Evolutionary conservation across 1,140 invertebrate genomes (phyloP).

Genomic region (Archegozetes longisetosus): DNA sequence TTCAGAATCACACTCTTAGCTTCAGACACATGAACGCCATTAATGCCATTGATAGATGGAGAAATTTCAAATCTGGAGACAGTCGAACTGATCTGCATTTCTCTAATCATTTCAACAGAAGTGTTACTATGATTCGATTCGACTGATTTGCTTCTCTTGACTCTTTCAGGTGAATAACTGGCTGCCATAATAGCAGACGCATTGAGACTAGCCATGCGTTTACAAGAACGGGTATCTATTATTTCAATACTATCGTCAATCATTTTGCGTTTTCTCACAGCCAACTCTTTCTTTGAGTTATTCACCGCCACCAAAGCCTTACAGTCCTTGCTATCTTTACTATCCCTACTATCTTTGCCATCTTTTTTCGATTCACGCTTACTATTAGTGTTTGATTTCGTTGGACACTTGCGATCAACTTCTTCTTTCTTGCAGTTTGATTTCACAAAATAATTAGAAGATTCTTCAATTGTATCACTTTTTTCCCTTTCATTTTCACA

Average conservation of each 20-base stretch:
- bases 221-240: slow-evolving; percentile 37
- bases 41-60: neutral
- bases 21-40: neutral
- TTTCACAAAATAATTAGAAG: neutral
- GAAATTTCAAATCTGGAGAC: neutral
- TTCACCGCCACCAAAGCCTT: neutral
- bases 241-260: slow-evolving; percentile 20
- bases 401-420: too few species aligned
- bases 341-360: too few species aligned
- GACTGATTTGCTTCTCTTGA: neutral
- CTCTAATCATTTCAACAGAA: neutral
- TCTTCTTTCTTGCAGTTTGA: neutral
- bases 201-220: slow-evolving; percentile 81
- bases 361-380: too few species aligned
- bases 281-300: neutral
- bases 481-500: slow-evolving; percentile 55
- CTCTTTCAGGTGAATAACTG: slow-evolving; percentile 52
- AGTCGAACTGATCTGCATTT: neutral
- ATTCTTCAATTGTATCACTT: neutral
- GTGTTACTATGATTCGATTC: neutral
- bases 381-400: neutral
- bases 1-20: neutral
- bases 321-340: too few species aligned
- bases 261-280: slow-evolving; percentile 8
- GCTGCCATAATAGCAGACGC: slow-evolving; percentile 79